Percentiles rank a stretch among this genome's conserved stretches.
Evolutionary conservation across 2,113 vertebrate genomes (phyloP).

Genomic region (Cyanistes caeruleus): DNA sequence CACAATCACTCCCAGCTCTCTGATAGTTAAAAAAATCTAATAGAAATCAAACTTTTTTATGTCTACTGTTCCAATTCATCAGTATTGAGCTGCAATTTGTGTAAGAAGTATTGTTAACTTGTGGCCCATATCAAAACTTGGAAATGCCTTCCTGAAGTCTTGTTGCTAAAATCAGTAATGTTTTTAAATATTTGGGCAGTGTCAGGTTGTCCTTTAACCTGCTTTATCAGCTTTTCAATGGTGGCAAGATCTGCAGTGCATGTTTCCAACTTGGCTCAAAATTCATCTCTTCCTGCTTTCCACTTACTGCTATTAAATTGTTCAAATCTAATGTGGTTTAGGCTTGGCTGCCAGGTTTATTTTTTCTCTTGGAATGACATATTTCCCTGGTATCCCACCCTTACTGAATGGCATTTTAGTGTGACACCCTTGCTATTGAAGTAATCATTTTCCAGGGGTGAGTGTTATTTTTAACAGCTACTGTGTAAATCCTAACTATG

Average conservation of each 20-base stretch:
- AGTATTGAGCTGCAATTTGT: background rate
- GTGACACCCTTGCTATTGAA: background rate
- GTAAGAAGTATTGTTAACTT: background rate
- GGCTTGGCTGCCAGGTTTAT: background rate
- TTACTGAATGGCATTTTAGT: background rate
- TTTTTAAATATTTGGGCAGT: background rate
- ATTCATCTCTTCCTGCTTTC: background rate
- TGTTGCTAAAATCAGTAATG: background rate
- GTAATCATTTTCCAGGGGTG: background rate
- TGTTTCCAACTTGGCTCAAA: background rate
- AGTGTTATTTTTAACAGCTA: conserved; percentile 17
- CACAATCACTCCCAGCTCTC: background rate
- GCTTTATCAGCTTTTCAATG: conserved; percentile 6
- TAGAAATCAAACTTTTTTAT: background rate
- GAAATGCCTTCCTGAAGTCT: background rate
- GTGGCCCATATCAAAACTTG: background rate
- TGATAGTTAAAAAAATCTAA: background rate
- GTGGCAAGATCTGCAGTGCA: background rate
- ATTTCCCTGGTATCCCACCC: background rate
- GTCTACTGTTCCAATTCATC: background rate
- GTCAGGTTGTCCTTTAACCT: background rate
- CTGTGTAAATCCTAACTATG: background rate
- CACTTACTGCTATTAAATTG: background rate
- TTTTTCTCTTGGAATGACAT: background rate
- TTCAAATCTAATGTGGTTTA: background rate